Evolutionary conservation across 2,113 vertebrate genomes (phyloP).

Genomic region (Drymodes brunneopygia): DNA sequence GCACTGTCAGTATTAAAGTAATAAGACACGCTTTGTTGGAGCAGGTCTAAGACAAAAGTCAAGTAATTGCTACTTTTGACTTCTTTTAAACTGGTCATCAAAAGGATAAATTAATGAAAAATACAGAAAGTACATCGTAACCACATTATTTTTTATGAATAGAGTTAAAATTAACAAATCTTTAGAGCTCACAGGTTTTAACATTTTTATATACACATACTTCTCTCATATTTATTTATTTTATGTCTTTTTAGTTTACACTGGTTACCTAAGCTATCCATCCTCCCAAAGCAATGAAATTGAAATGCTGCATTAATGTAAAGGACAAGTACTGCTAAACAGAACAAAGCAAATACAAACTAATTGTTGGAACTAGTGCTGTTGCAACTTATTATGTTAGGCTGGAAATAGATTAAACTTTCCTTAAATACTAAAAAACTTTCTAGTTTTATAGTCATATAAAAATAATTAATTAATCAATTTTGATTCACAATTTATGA

Average conservation of each 20-base stretch:
- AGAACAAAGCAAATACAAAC: neutral
- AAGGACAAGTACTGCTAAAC: neutral
- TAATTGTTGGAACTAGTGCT: neutral
- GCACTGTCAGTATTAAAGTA: neutral
- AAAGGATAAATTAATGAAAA: neutral
- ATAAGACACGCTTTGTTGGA: neutral
- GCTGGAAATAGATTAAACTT: neutral
- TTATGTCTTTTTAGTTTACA: neutral
- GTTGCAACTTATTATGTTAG: neutral
- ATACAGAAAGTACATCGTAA: neutral
- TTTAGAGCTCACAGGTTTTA: neutral
- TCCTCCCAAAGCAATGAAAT: neutral
- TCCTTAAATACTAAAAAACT: neutral
- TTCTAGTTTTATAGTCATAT: neutral
- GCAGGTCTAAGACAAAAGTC: neutral
- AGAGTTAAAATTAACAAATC: neutral
- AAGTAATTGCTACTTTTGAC: neutral
- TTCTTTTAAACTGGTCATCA: neutral
- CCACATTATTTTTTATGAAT: neutral
- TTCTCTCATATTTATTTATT: neutral
- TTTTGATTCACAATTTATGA: neutral
- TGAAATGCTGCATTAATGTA: neutral
- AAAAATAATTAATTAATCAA: neutral
- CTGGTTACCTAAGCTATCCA: neutral
- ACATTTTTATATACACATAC: neutral